Evolutionary conservation across 2,888 invertebrate genomes (phyloP), one percentile per base, ranked within the genome.

Genomic region (Amphipoea oculea): DNA sequence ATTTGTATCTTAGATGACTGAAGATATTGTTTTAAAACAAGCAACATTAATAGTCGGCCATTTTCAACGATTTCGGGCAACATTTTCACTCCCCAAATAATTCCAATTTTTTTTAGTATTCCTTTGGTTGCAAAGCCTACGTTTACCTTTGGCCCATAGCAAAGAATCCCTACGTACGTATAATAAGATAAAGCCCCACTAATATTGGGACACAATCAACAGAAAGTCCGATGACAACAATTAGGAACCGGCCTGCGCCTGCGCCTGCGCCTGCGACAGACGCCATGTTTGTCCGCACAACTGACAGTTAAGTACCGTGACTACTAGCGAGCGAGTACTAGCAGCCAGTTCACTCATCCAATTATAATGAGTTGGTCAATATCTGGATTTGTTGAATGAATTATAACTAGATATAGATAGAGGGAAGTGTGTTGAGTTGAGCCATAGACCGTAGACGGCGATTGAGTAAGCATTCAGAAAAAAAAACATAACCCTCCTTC

Each of bases 261-360:
- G 86, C 63, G 81, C 88, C 77, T 67, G 36, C 60, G 67, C 84
- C 72, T 57, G 40, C 63, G 76, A 84, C 88, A 76, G 83, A 80
- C 89, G 79, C 86, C 82, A 76, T 86, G 76, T 90, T 88, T 92
- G 91, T 91, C 87, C 87, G 86, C 79, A 83, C 85, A 76, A 86
- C 85, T 89, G 78, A 85, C 78, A 86, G 90, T 91, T 92, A 94
- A 95, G 95, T 95, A 93, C 91, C 94, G 93, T 95, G 94, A 94
- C 93, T 79, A 78, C 87, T 74, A 68, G 78, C 84, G 82, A 20
- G 73, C 66, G 66, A 84, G 82, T 81, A 82, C 79, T 81, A 70
- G 75, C 91, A 82, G 86, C 82, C 79, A 88, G 89, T 89, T 87
- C 90, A 90, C 85, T 90, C 91, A 90, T 89, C 89, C 89, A 89